phyloP scores from a whole-genome alignment of 2,888 invertebrate genomes.

The Drosophila glabriapex region DNA sequence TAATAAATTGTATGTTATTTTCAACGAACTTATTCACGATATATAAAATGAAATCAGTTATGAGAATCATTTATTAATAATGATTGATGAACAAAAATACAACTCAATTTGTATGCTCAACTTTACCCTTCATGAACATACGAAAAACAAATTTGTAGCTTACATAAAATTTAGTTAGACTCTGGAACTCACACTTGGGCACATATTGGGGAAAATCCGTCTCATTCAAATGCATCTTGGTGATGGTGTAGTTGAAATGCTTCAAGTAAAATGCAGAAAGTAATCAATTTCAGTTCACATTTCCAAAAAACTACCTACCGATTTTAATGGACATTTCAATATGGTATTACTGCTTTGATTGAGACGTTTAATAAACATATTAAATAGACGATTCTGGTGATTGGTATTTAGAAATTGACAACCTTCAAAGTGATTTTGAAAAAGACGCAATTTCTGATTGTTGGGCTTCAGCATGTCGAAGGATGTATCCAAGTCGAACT shows the following conservation, averaged over 20 bases:
- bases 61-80: no score
- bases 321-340: constrained; percentile 41
- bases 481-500: constrained; percentile 24
- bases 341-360: constrained; percentile 11
- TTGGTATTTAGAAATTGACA: constrained; percentile 28
- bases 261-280: constrained; percentile 5
- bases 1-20: background rate
- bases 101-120: constrained; percentile 1
- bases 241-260: constrained; percentile 34
- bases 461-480: constrained; percentile 25
- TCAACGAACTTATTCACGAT: no score
- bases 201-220: constrained; percentile 30
- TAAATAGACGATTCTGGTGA: constrained; percentile 40
- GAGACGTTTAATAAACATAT: constrained; percentile 18
- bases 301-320: constrained; percentile 28
- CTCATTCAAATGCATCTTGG: constrained; percentile 22
- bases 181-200: constrained; percentile 20
- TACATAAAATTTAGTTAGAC: constrained; percentile 3
- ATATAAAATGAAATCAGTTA: no score
- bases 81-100: no score
- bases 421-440: constrained; percentile 40
- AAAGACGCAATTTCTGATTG: constrained; percentile 25
- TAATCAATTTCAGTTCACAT: background rate
- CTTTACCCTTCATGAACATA: background rate
- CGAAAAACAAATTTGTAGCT: background rate